Evolutionary conservation across 1,140 invertebrate genomes (phyloP).

Genomic region (Euura lappo): DNA sequence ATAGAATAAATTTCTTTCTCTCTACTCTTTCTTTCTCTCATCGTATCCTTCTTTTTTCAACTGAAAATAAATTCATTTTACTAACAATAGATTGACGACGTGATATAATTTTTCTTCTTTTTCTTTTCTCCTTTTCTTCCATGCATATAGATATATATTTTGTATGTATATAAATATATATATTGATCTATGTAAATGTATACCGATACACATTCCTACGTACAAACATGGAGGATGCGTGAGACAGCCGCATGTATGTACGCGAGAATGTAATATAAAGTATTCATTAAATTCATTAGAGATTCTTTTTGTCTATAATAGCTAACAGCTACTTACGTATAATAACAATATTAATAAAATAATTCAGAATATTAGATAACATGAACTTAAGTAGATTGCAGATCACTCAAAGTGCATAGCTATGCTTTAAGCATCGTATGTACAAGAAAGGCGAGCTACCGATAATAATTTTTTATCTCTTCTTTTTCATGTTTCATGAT

Average conservation of each 20-base stretch:
- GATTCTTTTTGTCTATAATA: slow-evolving; percentile 21
- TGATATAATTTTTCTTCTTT: no score
- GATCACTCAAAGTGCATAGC: slow-evolving; percentile 42
- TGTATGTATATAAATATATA: neutral
- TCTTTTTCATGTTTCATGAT: neutral
- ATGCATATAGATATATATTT: neutral
- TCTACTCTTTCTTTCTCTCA: slow-evolving; percentile 13
- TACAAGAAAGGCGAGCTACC: slow-evolving; percentile 37
- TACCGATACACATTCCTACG: neutral
- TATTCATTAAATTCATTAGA: slow-evolving; percentile 21
- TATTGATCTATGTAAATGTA: neutral
- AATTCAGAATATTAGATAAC: slow-evolving; percentile 28
- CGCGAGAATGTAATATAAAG: slow-evolving; percentile 22
- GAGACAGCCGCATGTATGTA: slow-evolving; percentile 14
- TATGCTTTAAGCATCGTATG: slow-evolving; percentile 35
- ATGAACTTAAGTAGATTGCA: slow-evolving; percentile 53
- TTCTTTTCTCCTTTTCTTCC: no score
- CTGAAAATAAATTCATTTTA: no score
- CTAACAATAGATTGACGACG: no score
- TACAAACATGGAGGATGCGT: no score
- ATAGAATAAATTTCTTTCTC: slow-evolving; percentile 33
- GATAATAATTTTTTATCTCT: neutral
- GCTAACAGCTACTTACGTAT: slow-evolving; percentile 22
- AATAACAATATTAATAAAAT: slow-evolving; percentile 23
- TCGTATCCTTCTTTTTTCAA: no score